Base-by-base conservation (phyloP, 2,888 invertebrate genomes). In the Cylloceria caligata region DNA sequence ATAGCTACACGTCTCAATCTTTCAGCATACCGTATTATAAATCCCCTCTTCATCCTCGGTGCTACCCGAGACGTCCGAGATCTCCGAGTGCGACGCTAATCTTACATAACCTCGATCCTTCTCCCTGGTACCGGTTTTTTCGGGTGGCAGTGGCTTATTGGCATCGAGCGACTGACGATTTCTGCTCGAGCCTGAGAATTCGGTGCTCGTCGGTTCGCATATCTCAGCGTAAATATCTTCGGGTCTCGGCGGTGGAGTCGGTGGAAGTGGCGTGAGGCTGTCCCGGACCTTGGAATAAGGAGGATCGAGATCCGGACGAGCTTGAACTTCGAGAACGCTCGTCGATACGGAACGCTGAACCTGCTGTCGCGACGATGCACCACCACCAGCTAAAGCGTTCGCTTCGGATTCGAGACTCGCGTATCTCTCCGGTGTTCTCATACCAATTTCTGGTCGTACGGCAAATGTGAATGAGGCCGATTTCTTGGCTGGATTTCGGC, bases 201-300 rank as follows among this genome's bases (percentile, higher is more conserved):
- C 71, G 21, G 60, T 60, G 16, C 19, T 49, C 24, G 85, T 68
- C 3, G 86, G 88, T 9, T 93, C 93, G 76, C 93, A 92, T 36
- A 93, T 93, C 82, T 93, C 93, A 5, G 93, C 92, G 65, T 93
- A 93, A 71, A 93, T 92, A 62, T 93, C 93, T 79, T 93, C 93
- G 16, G 81, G 79, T 80, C 86, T 88, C 0, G 88, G 88, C 9
- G 91, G 91, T 27, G 91, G 91, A 0, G 87, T 89, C 3, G 90
- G 86, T 11, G 91, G 91, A 21, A 89, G 77, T 3, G 91, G 91
- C 1, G 91, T 92, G 57, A 92, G 78, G 69, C 91, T 91, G 77
- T 92, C 92, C 72, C 91, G 89, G 81, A 93, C 93, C 84, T 92
- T 91, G 69, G 93, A 92, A 21, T 93, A 93, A 1, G 93, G 93